Conservation (phyloP, 2,888 invertebrate genomes). For the Philereme vetulata region DNA sequence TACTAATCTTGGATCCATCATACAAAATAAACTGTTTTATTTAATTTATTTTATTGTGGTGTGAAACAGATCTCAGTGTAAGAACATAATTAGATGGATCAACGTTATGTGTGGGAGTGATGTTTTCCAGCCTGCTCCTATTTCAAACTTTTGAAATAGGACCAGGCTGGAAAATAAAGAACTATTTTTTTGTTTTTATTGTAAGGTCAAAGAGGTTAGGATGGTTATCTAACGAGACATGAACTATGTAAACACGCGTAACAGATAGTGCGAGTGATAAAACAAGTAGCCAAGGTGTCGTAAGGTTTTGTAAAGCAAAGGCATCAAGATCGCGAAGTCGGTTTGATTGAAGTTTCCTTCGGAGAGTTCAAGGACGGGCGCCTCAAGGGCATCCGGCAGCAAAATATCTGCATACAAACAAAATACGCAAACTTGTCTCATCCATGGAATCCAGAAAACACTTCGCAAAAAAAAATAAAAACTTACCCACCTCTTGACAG, state of each 20-base stretch:
- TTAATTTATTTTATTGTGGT: constrained; percentile 12
- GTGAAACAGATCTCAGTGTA: constrained; percentile 1
- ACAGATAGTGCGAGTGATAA: constrained; percentile 21
- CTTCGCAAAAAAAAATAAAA: constrained; percentile 51
- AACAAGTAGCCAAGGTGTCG: constrained; percentile 4
- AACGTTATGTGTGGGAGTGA: background rate
- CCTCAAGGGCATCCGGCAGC: constrained; percentile 62
- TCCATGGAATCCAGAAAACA: constrained; percentile 8
- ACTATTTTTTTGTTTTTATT: constrained; percentile 23
- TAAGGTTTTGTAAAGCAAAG: constrained; percentile 8
- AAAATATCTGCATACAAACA: constrained; percentile 35
- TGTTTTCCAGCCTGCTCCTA: background rate
- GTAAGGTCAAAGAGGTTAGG: constrained; percentile 69
- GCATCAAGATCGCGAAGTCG: constrained; percentile 43
- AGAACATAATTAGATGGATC: constrained; percentile 18
- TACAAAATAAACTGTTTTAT: constrained; percentile 49
- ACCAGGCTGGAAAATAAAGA: constrained; percentile 16
- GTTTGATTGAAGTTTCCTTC: constrained; percentile 57
- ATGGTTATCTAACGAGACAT: constrained; percentile 63
- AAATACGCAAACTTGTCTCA: constrained; percentile 1
- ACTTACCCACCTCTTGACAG: constrained; percentile 92
- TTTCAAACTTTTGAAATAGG: background rate
- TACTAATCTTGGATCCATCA: constrained; percentile 48
- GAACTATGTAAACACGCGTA: constrained; percentile 29
- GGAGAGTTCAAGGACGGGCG: constrained; percentile 70